phyloP scores from a whole-genome alignment of 2,888 invertebrate species.

The Phlogophora meticulosa region DNA sequence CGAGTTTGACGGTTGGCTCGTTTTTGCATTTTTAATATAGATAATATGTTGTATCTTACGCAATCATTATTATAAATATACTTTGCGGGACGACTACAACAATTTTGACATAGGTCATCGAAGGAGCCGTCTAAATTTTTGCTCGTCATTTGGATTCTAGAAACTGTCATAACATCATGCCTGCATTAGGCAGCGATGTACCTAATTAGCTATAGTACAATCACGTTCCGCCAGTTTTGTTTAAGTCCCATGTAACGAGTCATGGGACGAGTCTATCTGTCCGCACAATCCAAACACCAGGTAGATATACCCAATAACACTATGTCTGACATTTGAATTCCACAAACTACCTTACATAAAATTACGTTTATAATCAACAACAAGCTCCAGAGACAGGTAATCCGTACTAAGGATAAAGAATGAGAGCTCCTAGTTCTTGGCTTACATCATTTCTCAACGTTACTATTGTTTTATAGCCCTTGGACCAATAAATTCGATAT shows the following conservation, averaged over 20 bases:
- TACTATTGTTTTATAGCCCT: constrained; percentile 61
- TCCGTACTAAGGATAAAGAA: neutral
- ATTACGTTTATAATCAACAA: neutral
- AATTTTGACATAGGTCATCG: neutral
- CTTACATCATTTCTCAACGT: constrained; percentile 15
- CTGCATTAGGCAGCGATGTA: too few species aligned
- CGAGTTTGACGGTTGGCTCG: constrained; percentile 45
- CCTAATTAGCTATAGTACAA: too few species aligned
- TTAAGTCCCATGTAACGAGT: too few species aligned
- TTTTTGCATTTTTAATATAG: constrained; percentile 55
- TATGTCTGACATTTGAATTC: neutral
- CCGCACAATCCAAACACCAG: too few species aligned
- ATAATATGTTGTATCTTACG: constrained; percentile 18
- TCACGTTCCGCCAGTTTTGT: too few species aligned
- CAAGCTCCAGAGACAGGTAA: neutral
- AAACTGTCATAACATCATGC: too few species aligned
- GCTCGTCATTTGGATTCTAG: too few species aligned
- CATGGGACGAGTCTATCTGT: too few species aligned
- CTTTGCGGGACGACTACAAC: neutral
- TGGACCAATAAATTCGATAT: constrained; percentile 65
- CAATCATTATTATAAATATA: constrained; percentile 38
- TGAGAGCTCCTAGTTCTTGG: neutral
- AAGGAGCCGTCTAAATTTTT: neutral
- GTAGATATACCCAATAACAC: too few species aligned
- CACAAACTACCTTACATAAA: neutral